These are phyloP conservation scores for Henricia sp. DNA, from an alignment of 53 echinoderm and acorn worm genomes.

Conservation along the genomic window DNA sequence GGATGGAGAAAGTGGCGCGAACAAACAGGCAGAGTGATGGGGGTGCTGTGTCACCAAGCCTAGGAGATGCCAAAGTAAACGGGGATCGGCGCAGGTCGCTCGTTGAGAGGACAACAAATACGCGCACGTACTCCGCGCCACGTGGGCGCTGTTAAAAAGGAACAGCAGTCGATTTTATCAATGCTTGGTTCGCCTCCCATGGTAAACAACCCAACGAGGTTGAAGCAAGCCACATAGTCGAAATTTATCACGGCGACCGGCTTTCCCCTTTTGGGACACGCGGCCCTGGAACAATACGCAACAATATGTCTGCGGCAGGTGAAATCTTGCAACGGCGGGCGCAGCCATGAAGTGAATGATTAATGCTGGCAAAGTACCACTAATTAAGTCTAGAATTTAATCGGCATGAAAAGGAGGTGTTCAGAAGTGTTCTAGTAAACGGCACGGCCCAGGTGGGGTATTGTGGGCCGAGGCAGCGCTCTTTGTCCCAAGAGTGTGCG, in stretches of 20 bases:
- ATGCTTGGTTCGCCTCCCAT: slow-evolving; percentile 69
- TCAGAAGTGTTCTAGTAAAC: slow-evolving; percentile 65
- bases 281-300: slow-evolving; percentile 80
- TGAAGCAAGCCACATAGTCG: slow-evolving; percentile 62
- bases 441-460: slow-evolving; percentile 42
- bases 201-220: slow-evolving; percentile 81
- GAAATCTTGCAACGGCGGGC: slow-evolving; percentile 64
- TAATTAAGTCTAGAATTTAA: slow-evolving; percentile 92
- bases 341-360: slow-evolving; percentile 75
- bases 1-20: slow-evolving; percentile 71
- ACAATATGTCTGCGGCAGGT: slow-evolving; percentile 80
- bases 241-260: slow-evolving; percentile 73
- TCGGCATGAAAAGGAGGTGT: slow-evolving; percentile 82
- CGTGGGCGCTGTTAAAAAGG: slow-evolving; percentile 74
- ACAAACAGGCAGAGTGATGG: slow-evolving; percentile 69
- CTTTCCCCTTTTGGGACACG: slow-evolving; percentile 68
- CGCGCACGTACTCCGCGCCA: slow-evolving; percentile 72
- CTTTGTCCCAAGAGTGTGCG: slow-evolving; percentile 50
- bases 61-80: slow-evolving; percentile 59
- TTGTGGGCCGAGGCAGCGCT: slow-evolving; percentile 25
- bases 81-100: slow-evolving; percentile 36
- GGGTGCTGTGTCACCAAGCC: slow-evolving; percentile 30
- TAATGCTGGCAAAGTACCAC: slow-evolving; percentile 88
- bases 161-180: slow-evolving; percentile 74
- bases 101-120: slow-evolving; percentile 79